A percentile compares a stretch with the other conserved stretches of the same genome.
These are phyloP conservation scores for Percopsis omiscomaycus DNA, from an alignment of 2,797 vertebrate genomes.

Conservation along the genomic window DNA sequence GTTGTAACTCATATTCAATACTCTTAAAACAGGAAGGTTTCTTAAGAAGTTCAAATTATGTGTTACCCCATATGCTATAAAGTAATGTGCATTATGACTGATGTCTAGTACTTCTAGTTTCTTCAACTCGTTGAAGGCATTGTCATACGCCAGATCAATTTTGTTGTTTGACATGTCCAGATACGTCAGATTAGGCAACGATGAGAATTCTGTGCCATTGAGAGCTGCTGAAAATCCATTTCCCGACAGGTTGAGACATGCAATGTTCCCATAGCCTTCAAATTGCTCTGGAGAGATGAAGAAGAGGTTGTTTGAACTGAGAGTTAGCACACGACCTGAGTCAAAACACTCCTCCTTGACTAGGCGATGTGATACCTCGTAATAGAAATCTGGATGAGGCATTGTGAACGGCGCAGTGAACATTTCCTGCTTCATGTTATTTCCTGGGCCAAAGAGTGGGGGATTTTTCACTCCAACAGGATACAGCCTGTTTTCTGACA, in stretches of 20 bases:
- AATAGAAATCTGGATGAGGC: constrained; percentile 19
- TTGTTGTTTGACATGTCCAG: constrained; percentile 82
- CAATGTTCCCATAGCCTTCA: constrained; percentile 69
- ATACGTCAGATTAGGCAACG: constrained; percentile 75
- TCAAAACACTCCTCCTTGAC: constrained; percentile 73
- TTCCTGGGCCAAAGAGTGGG: rapidly evolving
- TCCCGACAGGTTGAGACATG: constrained; percentile 83
- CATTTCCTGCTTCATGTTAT: constrained; percentile 14
- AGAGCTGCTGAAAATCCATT: constrained; percentile 80
- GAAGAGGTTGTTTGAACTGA: constrained; percentile 83
- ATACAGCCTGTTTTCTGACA: constrained; percentile 82
- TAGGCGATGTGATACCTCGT: constrained; percentile 47
- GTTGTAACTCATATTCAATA: constrained; percentile 82
- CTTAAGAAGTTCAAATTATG: constrained; percentile 75
- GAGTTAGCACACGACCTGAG: constrained; percentile 77
- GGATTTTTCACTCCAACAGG: constrained; percentile 38
- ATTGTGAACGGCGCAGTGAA: constrained; percentile 31
- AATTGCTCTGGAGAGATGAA: constrained; percentile 79
- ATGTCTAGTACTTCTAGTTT: constrained; percentile 77
- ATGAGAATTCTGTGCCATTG: constrained; percentile 77
- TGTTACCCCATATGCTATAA: constrained; percentile 72
- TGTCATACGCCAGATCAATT: constrained; percentile 78
- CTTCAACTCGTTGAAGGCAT: constrained; percentile 73
- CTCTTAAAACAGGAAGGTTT: constrained; percentile 74
- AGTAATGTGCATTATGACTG: constrained; percentile 82